Base-by-base conservation (phyloP, 1,140 invertebrate species). In the Drosophila bipectinata region DNA sequence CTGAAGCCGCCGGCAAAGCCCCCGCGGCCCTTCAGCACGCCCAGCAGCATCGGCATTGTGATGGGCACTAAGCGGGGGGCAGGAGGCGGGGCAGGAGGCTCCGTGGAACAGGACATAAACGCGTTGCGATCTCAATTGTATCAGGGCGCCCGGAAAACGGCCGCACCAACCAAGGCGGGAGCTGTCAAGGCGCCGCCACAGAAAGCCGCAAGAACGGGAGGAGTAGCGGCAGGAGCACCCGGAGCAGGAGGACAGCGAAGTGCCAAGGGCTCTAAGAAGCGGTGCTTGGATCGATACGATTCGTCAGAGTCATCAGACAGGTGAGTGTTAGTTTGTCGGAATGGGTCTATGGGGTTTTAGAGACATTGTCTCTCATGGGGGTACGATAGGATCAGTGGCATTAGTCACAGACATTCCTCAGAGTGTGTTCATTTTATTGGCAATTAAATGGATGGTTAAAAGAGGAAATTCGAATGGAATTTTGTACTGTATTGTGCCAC, bases 241-340 rank as follows among this genome's bases (percentile, higher is more conserved):
- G 41, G 5, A 44, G 4, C 14, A 18, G 41, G 64, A 59, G 52
- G 44, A 39, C 28, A 47, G 7, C 47, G 59, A 48, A 58, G 53
- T 21, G 57, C 60, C 14, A 47, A 45, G 18, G 49, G 94, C 90
- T 94, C 95, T 91, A 96, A 96, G 93, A 97, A 96, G 92, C 94
- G 96, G 92, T 96, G 96, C 92, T 93, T 95, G 87, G 96, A 97
- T 94, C 94, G 96, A 93, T 97, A 96, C 93, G 96, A 97, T 93
- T 97, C 96, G 92, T 97, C 96, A 81, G 96, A 97, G 93, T 97
- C 96, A 91, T 96, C 96, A 93, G 96, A 97, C 95, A 97, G 96
- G 96, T 97, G 92, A 94, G 93, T 78, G 39, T 18, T 26, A 34
- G n/a, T 0, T 14, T 15, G 4, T 12, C 5, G 9, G 3, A 18